These are phyloP conservation scores for Gallirallus australis DNA, from an alignment of 2,797 vertebrate species.

Conservation along the genomic window DNA sequence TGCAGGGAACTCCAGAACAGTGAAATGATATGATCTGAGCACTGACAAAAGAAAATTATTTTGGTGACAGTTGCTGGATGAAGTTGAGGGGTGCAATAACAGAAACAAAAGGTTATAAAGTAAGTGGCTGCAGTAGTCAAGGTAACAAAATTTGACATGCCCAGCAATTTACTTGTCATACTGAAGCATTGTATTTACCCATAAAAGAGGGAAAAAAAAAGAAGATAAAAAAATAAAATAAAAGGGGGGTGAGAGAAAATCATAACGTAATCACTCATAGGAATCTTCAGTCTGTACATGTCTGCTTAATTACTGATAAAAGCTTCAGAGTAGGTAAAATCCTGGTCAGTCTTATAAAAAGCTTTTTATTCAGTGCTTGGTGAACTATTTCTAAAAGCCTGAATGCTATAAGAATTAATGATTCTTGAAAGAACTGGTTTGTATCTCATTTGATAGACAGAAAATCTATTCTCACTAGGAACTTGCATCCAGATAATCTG, in stretches of 20 bases:
- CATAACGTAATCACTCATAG: neutral
- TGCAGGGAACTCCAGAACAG: neutral
- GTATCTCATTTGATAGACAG: conserved; percentile 31
- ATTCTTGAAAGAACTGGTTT: conserved; percentile 21
- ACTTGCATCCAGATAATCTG: conserved; percentile 1
- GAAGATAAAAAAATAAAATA: accelerated
- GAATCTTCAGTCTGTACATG: neutral
- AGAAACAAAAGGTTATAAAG: conserved; percentile 41
- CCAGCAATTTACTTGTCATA: conserved; percentile 36
- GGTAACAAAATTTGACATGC: conserved; percentile 9
- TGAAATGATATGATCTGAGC: neutral
- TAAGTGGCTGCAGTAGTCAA: conserved; percentile 1
- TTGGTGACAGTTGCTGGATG: neutral
- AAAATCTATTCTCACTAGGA: conserved; percentile 43
- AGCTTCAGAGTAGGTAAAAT: neutral
- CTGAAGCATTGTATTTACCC: neutral
- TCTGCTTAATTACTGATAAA: conserved; percentile 26
- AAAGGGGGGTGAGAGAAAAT: neutral
- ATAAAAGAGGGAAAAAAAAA: neutral
- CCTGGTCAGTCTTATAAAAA: neutral
- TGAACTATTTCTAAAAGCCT: conserved; percentile 1
- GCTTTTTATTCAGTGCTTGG: conserved; percentile 10
- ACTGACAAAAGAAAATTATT: conserved; percentile 24
- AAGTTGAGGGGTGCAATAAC: neutral
- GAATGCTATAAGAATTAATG: conserved; percentile 15